phyloP scores from a whole-genome alignment of 2,113 vertebrate species.

The Delphinus delphis region DNA sequence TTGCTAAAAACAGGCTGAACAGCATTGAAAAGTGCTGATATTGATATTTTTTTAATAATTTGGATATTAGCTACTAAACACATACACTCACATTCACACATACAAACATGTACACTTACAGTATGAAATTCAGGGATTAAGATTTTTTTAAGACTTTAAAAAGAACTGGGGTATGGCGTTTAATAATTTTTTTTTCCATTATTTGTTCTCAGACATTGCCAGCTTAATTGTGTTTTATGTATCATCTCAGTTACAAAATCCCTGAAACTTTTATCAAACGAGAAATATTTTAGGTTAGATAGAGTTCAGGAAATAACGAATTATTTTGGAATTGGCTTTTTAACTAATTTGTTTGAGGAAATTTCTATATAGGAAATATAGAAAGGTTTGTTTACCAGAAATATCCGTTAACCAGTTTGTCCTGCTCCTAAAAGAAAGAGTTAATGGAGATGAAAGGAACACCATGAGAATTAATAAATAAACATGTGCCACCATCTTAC shows the following conservation, averaged over 20 bases:
- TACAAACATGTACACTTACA: background rate
- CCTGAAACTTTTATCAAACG: conserved; percentile 31
- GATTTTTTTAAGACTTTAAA: conserved; percentile 10
- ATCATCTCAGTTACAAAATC: conserved; percentile 43
- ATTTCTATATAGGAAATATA: background rate
- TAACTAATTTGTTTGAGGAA: background rate
- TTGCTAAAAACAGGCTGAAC: background rate
- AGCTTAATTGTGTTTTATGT: conserved; percentile 35
- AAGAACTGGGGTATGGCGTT: background rate
- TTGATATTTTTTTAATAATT: background rate
- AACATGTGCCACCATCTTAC: background rate
- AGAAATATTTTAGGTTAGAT: conserved; percentile 47
- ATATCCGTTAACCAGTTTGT: background rate
- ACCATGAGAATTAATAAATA: background rate
- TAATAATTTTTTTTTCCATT: background rate
- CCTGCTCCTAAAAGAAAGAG: background rate
- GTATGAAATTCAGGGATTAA: background rate
- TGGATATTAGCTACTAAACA: conserved; percentile 47
- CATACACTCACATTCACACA: background rate
- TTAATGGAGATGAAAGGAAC: background rate
- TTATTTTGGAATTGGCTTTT: conserved; percentile 21
- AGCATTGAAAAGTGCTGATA: background rate
- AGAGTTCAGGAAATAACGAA: conserved; percentile 16
- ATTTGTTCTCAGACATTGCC: conserved; percentile 38
- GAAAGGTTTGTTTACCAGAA: background rate